Evolutionary conservation across 2,113 vertebrate genomes (phyloP).

Genomic region (Eretmochelys imbricata): DNA sequence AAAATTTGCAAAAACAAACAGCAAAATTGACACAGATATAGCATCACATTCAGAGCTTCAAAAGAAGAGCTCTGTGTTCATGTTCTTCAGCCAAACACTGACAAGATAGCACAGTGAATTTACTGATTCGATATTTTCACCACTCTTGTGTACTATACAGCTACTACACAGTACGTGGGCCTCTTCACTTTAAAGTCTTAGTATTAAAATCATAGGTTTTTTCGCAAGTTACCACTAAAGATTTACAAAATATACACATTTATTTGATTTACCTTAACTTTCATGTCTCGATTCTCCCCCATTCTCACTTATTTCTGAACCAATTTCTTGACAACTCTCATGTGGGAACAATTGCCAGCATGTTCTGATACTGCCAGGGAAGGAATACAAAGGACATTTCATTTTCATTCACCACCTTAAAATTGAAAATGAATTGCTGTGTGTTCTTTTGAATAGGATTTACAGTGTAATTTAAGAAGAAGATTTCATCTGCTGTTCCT

Average conservation of each 20-base stretch:
- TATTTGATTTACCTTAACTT: not conserved
- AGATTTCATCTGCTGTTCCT: conserved; percentile 35
- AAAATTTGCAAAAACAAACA: not conserved
- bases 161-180: not conserved
- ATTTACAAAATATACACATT: not conserved
- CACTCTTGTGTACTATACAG: not conserved
- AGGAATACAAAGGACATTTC: not conserved
- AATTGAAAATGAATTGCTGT: not conserved
- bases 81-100: not conserved
- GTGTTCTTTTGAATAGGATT: conserved; percentile 38
- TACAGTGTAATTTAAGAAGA: not conserved
- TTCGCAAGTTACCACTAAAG: rapidly evolving
- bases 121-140: not conserved
- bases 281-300: not conserved
- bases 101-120: not conserved
- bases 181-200: not conserved
- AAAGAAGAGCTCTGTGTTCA: rapidly evolving
- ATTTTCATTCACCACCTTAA: not conserved
- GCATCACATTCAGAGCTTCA: not conserved
- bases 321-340: not conserved
- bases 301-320: not conserved
- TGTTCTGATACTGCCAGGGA: not conserved
- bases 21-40: not conserved
- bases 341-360: not conserved
- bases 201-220: not conserved